Base-by-base conservation (phyloP, 2,113 vertebrate species). In the Asarcornis scutulata region DNA sequence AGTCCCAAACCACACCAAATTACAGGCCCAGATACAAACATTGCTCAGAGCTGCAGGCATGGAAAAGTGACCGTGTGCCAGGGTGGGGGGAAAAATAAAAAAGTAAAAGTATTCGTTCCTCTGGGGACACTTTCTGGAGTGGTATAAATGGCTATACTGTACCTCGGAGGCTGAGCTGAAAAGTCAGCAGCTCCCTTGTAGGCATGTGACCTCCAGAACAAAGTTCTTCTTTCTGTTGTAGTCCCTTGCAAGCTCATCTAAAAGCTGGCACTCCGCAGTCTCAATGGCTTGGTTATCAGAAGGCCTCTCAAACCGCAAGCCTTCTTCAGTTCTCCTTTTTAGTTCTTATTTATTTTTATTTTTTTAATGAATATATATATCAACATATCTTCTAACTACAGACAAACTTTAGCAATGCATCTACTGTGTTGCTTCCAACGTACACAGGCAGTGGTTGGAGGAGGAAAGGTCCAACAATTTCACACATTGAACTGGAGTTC, bases 161-260 rank as follows among this genome's bases (percentile, higher is more conserved):
- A 91, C 71, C 62, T 87, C 55, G 22, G 62, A 87, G 67, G 22
- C 32, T 11, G 38, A 77, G 31, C 6, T 10, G 4, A 53, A 63
- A 80, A 90, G 58, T 48, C 59, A 79, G 91, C 89, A 80, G 56
- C 55, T 88, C 84, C 66, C 59, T 89, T 0, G 0, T 32, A 75
- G 53, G 55, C 91, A 85, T 22, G 84, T 73, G 91, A 89, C 58
- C 62, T 73, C n/a, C 73, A 79, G 75, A 89, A 91, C 53, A 76
- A 89, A 89, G 84, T 87, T 92, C 23, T 84, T 89, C 58, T 95
- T 91, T 85, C 68, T 50, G 31, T 58, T 73, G 48, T n/a, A 78
- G 46, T 63, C 75, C 25, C 75, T 87, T 88, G 52, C 36, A 67
- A 80, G 8, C 50, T 83, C 63, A 82, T 91, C 67, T 73, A 34